Conservation (phyloP, 1,140 invertebrate species). For the Bombus superbus region DNA sequence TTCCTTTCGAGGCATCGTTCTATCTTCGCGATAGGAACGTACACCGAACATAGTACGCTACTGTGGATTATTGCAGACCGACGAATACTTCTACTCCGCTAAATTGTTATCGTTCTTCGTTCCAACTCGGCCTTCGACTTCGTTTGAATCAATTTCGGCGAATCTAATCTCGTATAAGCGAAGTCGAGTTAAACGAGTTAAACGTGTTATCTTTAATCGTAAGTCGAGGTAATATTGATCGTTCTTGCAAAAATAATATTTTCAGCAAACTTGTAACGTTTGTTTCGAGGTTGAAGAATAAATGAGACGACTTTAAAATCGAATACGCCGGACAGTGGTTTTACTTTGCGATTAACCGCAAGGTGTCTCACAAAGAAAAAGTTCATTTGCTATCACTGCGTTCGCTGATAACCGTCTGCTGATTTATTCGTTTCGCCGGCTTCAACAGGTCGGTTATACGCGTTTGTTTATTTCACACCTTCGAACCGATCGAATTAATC, state of each 20-base stretch:
- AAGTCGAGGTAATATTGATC: not conserved
- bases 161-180: not conserved
- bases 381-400: too few relatives aligned
- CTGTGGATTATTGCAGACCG: not conserved
- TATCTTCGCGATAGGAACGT: slow-evolving; percentile 45
- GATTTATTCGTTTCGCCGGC: too few relatives aligned
- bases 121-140: not conserved
- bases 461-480: too few relatives aligned
- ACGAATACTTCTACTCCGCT: not conserved
- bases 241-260: not conserved
- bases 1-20: slow-evolving; percentile 42
- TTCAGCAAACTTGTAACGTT: not conserved
- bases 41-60: not conserved
- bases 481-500: too few relatives aligned
- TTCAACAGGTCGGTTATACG: too few relatives aligned
- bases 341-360: not conserved
- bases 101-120: slow-evolving; percentile 1
- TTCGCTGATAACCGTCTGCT: too few relatives aligned
- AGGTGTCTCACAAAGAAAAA: not conserved
- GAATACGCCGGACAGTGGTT: too few relatives aligned
- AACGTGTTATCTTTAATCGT: not conserved
- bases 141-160: not conserved
- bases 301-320: too few relatives aligned
- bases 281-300: not conserved
- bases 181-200: not conserved